phyloP scores from a whole-genome alignment of 2,113 vertebrate genomes.

The Scomber scombrus region DNA sequence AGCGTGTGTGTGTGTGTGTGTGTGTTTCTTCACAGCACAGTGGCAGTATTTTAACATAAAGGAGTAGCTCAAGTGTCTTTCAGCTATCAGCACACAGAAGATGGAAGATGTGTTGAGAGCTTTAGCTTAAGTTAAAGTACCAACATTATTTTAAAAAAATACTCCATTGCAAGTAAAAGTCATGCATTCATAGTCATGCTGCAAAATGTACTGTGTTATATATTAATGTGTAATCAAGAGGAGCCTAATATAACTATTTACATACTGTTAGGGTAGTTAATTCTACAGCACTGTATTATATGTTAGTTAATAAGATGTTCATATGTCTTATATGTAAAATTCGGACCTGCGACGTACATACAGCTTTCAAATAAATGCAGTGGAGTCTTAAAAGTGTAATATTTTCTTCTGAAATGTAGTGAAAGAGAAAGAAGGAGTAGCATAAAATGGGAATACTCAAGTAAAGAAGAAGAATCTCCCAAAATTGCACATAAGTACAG shows the following conservation, averaged over 20 bases:
- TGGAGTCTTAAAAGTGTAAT: no score
- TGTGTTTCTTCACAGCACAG: background rate
- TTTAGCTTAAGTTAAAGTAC: background rate
- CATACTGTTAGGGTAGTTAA: background rate
- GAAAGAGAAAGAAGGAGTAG: no score
- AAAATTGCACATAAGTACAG: no score
- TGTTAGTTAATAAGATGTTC: background rate
- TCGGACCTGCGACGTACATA: background rate
- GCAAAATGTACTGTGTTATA: background rate
- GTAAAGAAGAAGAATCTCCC: no score
- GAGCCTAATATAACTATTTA: background rate
- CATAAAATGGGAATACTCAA: no score
- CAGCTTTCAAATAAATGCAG: no score
- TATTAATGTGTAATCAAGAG: background rate
- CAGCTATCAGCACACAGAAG: background rate
- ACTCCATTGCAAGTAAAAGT: background rate
- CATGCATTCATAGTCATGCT: background rate
- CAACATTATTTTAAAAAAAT: background rate
- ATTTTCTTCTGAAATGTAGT: no score
- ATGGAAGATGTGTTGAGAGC: no score
- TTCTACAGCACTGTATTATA: background rate
- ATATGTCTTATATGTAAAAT: background rate
- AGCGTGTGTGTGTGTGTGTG: no score
- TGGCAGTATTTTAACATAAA: constrained; percentile 6
- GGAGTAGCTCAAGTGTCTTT: constrained; percentile 4